phyloP scores from a whole-genome alignment of 2,797 vertebrate genomes.

The Melanotaenia parkinsoni region DNA sequence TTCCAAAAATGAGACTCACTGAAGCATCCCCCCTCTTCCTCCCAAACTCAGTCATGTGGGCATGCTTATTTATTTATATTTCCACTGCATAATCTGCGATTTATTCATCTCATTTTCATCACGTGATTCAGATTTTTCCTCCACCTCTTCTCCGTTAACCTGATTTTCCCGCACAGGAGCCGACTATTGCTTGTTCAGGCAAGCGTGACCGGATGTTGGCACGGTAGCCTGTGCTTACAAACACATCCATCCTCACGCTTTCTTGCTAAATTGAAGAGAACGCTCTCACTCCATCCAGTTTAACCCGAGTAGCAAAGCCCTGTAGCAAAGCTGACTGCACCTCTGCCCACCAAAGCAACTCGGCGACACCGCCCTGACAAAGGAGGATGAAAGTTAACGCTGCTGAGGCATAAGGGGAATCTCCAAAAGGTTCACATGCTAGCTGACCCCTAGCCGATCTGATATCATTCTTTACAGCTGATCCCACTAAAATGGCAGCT shows the following conservation, averaged over 20 bases:
- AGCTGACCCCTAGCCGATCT: slow-evolving; percentile 52
- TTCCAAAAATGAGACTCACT: slow-evolving; percentile 45
- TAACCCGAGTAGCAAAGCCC: slow-evolving; percentile 55
- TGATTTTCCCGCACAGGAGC: slow-evolving; percentile 62
- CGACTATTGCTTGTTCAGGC: slow-evolving; percentile 75
- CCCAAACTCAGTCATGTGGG: slow-evolving; percentile 40
- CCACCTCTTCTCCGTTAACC: slow-evolving; percentile 51
- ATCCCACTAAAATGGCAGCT: slow-evolving; percentile 53
- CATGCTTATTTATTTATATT: slow-evolving; percentile 69
- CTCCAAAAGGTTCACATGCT: slow-evolving; percentile 27
- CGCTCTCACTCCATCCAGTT: slow-evolving; percentile 65
- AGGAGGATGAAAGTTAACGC: slow-evolving; percentile 22
- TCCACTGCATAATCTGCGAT: slow-evolving; percentile 43
- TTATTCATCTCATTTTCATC: slow-evolving; percentile 63
- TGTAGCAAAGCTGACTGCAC: slow-evolving; percentile 42
- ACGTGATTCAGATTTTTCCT: slow-evolving; percentile 10
- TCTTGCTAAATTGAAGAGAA: slow-evolving; percentile 64
- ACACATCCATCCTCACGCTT: slow-evolving; percentile 56
- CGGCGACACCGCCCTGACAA: slow-evolving; percentile 24
- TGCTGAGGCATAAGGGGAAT: slow-evolving; percentile 25
- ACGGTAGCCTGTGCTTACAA: slow-evolving; percentile 55
- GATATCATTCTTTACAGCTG: slow-evolving; percentile 52
- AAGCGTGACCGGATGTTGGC: slow-evolving; percentile 74
- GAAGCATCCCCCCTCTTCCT: slow-evolving; percentile 40
- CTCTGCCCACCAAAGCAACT: slow-evolving; percentile 41